These are phyloP conservation scores for Scyliorhinus canicula DNA, from an alignment of 2,797 vertebrate species.

Conservation along the genomic window DNA sequence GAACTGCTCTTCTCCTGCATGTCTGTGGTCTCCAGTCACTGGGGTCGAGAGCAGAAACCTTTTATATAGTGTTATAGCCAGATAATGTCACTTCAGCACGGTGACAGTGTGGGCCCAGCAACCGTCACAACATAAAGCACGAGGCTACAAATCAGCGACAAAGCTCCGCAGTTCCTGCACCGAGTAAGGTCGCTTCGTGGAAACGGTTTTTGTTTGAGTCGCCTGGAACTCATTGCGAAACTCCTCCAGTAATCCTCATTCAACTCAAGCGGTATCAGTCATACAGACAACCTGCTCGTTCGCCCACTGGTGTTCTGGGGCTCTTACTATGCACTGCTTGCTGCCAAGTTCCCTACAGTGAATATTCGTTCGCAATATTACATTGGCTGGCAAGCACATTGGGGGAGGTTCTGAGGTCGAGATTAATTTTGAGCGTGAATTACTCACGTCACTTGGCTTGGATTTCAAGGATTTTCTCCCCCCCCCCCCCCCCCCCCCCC, in stretches of 20 bases:
- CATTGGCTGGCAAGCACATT: neutral
- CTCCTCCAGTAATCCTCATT: neutral
- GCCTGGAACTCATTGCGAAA: neutral
- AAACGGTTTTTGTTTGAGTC: neutral
- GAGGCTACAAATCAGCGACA: neutral
- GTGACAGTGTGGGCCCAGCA: neutral
- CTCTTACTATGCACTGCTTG: neutral
- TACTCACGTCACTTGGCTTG: neutral
- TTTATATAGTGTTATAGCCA: neutral
- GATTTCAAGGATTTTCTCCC: neutral
- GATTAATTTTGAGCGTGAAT: neutral
- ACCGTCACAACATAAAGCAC: neutral
- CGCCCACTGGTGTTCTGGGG: neutral
- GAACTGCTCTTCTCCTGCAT: neutral
- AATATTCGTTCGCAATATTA: neutral
- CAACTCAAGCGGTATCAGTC: neutral
- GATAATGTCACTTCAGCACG: neutral
- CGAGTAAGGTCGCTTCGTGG: neutral
- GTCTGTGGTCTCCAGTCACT: neutral
- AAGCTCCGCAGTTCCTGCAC: neutral
- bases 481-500: too few species aligned
- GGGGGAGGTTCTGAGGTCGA: too few species aligned
- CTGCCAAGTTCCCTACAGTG: neutral
- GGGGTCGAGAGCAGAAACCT: neutral
- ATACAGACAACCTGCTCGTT: neutral